Conservation (phyloP, 2,113 vertebrate species). For the Nannobrachium achirus region DNA sequence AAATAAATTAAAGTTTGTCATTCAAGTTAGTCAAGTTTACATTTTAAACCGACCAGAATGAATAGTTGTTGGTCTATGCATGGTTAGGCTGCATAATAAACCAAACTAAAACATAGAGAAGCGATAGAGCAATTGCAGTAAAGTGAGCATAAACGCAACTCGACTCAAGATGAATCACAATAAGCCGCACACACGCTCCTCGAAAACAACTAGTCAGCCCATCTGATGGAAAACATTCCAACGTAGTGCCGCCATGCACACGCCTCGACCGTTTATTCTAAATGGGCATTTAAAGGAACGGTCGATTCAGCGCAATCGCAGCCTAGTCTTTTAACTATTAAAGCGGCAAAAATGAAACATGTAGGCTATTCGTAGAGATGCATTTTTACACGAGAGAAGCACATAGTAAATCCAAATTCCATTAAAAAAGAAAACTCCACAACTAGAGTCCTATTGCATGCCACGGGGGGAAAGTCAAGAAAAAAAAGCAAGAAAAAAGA, state of each 20-base stretch:
- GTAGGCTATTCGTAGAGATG: neutral
- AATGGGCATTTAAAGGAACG: neutral
- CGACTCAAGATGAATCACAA: neutral
- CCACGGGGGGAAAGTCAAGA: neutral
- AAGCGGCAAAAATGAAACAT: no score
- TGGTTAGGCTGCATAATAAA: neutral
- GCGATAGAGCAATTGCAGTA: neutral
- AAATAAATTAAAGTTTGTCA: no score
- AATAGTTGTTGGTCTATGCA: neutral
- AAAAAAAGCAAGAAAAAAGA: neutral
- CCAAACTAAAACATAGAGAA: neutral
- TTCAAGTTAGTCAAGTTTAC: no score
- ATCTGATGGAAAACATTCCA: slow-evolving; percentile 54
- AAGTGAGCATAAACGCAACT: neutral
- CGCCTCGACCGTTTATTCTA: neutral
- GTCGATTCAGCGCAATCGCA: no score
- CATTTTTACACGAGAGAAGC: neutral
- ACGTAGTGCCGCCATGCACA: slow-evolving; percentile 50
- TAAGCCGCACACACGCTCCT: slow-evolving; percentile 23
- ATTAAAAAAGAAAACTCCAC: slow-evolving; percentile 40
- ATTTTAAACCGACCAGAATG: neutral
- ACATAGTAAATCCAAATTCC: slow-evolving; percentile 42
- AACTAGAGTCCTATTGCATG: slow-evolving; percentile 28
- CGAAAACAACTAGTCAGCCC: slow-evolving; percentile 34
- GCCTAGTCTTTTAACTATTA: neutral